Evolutionary conservation across 2,888 invertebrate species (phyloP), one percentile per base, ranked within the genome.

Genomic region (Leucania comma): DNA sequence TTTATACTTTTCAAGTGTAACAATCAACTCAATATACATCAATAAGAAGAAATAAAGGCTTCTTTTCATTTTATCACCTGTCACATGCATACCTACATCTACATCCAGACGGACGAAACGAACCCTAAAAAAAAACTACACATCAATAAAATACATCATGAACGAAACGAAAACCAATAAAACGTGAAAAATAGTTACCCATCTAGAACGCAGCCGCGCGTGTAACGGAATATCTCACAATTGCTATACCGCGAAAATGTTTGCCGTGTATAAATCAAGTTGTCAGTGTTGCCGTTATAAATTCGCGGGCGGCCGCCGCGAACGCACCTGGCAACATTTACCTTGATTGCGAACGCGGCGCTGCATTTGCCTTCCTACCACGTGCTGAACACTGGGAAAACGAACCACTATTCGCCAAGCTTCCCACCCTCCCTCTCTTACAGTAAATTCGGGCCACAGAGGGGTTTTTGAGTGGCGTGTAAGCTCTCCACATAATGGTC

Each of bases 251-350:
- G 84, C 86, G 91, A 88, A 90, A 93, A 92, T 92, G 90, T 88
- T 92, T 90, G 83, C 88, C 91, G 87, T 89, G 90, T 89, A 93
- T 95, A 94, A 94, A 94, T 94, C 94, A 94, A 89, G 87, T 90
- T 94, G 95, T 95, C 95, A 92, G 93, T 94, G 93, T 92, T 91
- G 92, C 91, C 80, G 92, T 93, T 93, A 94, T 95, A 94, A 92
- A 94, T 94, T 93, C 93, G 93, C 91, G 90, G 89, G 87, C 88
- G 83, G 88, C 89, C 90, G 89, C 90, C 88, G 78, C 90, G 89
- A 89, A 91, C 93, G 91, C 95, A 95, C 94, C 94, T 95, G 93
- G 92, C 91, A 91, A 92, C 94, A 93, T 94, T 77, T 93, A 93
- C 93, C 91, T 93, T 94, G 94, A 94, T 95, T 95, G 93, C 94